Conservation (phyloP, 92 coral and sea anemone species). For the Scolanthus callimorphus region DNA sequence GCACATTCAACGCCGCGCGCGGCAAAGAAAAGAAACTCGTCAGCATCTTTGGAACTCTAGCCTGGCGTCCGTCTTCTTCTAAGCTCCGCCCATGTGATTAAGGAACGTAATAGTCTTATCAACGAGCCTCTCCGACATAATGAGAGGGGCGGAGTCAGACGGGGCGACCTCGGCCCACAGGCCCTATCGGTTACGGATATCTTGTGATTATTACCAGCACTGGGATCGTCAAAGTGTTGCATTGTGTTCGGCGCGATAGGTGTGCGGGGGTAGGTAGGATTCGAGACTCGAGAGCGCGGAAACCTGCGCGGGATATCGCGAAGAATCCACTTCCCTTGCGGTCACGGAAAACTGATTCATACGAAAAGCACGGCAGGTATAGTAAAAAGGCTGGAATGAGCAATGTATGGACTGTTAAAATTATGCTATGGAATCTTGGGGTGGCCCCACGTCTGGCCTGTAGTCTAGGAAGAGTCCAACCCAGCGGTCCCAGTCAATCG, state of each 20-base stretch:
- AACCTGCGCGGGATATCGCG: too few relatives aligned
- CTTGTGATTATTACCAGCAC: not conserved
- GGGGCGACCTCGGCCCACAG: not conserved
- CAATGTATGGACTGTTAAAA: too few relatives aligned
- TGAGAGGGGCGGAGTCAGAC: slow-evolving; percentile 35
- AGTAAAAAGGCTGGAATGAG: too few relatives aligned
- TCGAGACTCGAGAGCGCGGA: not conserved
- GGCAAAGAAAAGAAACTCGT: not conserved
- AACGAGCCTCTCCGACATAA: slow-evolving; percentile 25
- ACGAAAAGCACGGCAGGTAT: too few relatives aligned
- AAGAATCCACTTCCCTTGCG: too few relatives aligned
- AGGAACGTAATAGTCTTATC: slow-evolving; percentile 15
- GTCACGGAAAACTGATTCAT: too few relatives aligned
- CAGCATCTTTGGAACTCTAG: not conserved
- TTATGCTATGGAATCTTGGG: too few relatives aligned
- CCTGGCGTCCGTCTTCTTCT: slow-evolving; percentile 7
- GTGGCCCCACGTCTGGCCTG: too few relatives aligned
- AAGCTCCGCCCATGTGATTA: slow-evolving; percentile 68
- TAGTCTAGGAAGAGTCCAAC: not conserved
- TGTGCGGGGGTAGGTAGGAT: not conserved
- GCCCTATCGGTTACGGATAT: not conserved
- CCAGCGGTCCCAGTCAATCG: not conserved
- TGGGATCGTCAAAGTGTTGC: not conserved
- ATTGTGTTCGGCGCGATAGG: not conserved
- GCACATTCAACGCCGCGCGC: too few relatives aligned